phyloP scores from a whole-genome alignment of 1,140 invertebrate species.

The Potamilus streckersoni region DNA sequence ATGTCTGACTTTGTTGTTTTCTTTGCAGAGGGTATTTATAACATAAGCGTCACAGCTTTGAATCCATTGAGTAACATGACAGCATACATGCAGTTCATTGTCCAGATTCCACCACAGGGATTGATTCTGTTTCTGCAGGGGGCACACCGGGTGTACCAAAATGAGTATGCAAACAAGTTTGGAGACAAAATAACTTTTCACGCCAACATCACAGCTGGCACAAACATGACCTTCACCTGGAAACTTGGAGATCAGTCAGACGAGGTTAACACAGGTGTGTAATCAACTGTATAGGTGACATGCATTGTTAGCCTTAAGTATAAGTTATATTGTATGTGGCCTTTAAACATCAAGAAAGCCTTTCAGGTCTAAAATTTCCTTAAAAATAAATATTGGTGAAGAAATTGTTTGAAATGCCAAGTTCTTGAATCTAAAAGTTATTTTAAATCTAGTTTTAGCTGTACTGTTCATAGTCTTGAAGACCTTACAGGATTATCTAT shows the following conservation, averaged over 20 bases:
- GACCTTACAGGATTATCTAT: too few relatives aligned
- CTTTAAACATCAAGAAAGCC: too few relatives aligned
- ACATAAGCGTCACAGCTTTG: conserved; percentile 33
- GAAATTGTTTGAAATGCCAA: too few relatives aligned
- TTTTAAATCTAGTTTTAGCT: too few relatives aligned
- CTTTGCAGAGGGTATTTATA: conserved; percentile 39
- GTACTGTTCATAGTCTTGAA: too few relatives aligned
- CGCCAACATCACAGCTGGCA: conserved; percentile 17
- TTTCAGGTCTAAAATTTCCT: too few relatives aligned
- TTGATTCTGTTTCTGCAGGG: not conserved
- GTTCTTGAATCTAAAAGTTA: too few relatives aligned
- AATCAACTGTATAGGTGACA: not conserved
- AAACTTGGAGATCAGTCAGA: conserved; percentile 37
- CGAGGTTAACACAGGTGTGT: conserved; percentile 28
- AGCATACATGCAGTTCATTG: conserved; percentile 25
- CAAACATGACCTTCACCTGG: conserved; percentile 40
- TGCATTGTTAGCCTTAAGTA: too few relatives aligned
- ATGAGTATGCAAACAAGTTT: conserved; percentile 10
- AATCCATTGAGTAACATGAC: conserved; percentile 36
- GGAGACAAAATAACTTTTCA: conserved; percentile 21
- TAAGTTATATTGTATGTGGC: not conserved
- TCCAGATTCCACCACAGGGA: conserved; percentile 25
- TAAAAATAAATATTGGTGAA: too few relatives aligned
- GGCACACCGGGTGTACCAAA: too few relatives aligned
- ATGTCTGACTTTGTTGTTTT: not conserved